Percentiles rank a stretch among this genome's conserved stretches.
These are phyloP conservation scores for Drepana arcuata DNA, from an alignment of 1,140 invertebrate species.

Conservation along the genomic window DNA sequence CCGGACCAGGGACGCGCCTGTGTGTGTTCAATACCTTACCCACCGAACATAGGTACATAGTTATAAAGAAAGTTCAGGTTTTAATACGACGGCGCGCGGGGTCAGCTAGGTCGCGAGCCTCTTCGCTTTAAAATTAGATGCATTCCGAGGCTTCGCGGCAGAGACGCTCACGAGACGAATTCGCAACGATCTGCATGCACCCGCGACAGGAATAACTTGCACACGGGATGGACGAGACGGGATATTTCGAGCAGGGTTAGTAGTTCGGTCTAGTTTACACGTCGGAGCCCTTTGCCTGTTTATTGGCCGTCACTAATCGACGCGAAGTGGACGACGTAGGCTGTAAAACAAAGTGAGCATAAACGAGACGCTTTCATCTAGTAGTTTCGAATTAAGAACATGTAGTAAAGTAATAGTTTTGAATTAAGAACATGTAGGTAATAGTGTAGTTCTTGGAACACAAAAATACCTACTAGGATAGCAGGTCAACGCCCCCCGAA, in stretches of 20 bases:
- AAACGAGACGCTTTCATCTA: too few relatives aligned
- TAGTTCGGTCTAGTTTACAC: constrained; percentile 48
- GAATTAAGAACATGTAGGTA: too few relatives aligned
- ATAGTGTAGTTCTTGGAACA: too few relatives aligned
- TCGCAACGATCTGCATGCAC: constrained; percentile 34
- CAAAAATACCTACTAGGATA: too few relatives aligned
- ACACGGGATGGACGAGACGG: constrained; percentile 41
- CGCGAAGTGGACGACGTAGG: constrained; percentile 10
- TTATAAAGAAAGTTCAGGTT: constrained; percentile 71
- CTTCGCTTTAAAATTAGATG: constrained; percentile 70
- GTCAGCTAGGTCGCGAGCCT: constrained; percentile 66
- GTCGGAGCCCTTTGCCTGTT: constrained; percentile 18
- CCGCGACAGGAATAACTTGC: constrained; percentile 47
- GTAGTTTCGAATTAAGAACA: too few relatives aligned
- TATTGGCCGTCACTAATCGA: constrained; percentile 18
- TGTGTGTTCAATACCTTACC: constrained; percentile 59
- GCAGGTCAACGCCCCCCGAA: constrained; percentile 46
- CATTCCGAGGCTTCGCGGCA: constrained; percentile 61
- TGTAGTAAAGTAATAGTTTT: too few relatives aligned
- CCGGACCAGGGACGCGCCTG: constrained; percentile 34
- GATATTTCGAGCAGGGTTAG: constrained; percentile 61
- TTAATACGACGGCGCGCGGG: constrained; percentile 57
- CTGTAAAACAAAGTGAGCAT: constrained; percentile 16
- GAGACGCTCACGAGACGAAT: constrained; percentile 41
- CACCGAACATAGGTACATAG: constrained; percentile 63